Percentiles rank a stretch among this genome's conserved stretches.
Conservation (phyloP, 2,797 vertebrate species). For the Heteromormyrus szaboi region DNA sequence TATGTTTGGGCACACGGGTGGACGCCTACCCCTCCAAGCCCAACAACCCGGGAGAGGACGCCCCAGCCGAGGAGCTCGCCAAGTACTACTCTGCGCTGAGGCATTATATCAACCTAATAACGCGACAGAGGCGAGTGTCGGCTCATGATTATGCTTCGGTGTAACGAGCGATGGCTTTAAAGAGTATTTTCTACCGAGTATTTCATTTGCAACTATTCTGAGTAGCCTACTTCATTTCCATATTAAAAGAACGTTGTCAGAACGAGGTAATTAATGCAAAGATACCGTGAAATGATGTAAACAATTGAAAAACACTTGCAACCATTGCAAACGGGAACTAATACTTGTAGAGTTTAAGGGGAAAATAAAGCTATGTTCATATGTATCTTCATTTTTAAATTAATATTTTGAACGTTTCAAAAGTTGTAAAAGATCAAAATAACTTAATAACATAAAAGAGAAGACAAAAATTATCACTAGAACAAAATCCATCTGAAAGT, state of each 20-base stretch:
- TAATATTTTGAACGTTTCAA: neutral
- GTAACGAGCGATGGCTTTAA: neutral
- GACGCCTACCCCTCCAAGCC: conserved; percentile 95
- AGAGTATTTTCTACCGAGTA: neutral
- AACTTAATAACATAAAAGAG: neutral
- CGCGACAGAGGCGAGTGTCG: conserved; percentile 81
- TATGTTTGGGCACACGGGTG: conserved; percentile 78
- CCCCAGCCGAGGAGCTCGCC: conserved; percentile 89
- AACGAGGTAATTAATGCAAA: neutral
- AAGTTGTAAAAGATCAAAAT: neutral
- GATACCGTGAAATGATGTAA: neutral
- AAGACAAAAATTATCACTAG: neutral
- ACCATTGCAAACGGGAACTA: neutral
- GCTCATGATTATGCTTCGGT: neutral
- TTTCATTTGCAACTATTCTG: neutral
- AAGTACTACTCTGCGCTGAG: conserved; percentile 95
- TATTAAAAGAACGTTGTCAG: neutral
- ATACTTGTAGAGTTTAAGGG: neutral
- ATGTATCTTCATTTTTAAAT: neutral
- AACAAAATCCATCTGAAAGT: neutral
- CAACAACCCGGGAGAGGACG: conserved; percentile 87
- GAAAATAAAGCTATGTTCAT: neutral
- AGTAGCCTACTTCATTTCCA: neutral
- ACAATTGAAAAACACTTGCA: neutral
- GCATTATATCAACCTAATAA: conserved; percentile 98